These are phyloP conservation scores for Indicator indicator DNA, from an alignment of 2,113 vertebrate species.

Conservation along the genomic window DNA sequence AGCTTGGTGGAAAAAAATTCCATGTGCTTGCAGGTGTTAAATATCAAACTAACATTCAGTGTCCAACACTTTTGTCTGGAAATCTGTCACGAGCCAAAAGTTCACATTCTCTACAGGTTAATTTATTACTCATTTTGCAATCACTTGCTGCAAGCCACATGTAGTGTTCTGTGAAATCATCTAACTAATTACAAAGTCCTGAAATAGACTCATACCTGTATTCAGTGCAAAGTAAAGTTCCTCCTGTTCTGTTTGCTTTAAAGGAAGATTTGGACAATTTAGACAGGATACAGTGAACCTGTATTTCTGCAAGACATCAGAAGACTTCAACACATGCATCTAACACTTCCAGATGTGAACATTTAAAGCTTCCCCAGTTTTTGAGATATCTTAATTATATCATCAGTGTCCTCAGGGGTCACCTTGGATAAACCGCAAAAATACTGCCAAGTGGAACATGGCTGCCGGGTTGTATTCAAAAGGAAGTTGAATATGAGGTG, in stretches of 20 bases:
- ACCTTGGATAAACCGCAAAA: background rate
- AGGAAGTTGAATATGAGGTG: background rate
- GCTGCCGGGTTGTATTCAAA: background rate
- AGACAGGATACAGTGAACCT: background rate
- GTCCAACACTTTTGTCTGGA: constrained; percentile 20
- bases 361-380: background rate
- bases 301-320: background rate
- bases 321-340: background rate
- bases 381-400: background rate
- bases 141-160: background rate
- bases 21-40: constrained; percentile 31
- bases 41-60: constrained; percentile 28
- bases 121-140: constrained; percentile 38
- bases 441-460: background rate
- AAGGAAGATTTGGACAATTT: background rate
- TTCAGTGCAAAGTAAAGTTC: background rate
- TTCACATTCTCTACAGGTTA: background rate
- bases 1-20: background rate
- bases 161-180: background rate
- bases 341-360: background rate
- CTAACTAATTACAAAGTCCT: background rate
- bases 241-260: background rate
- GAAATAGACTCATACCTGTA: background rate
- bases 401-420: background rate
- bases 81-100: background rate